Conservation (phyloP, 2,113 vertebrate genomes). For the Microtus richardsoni region DNA sequence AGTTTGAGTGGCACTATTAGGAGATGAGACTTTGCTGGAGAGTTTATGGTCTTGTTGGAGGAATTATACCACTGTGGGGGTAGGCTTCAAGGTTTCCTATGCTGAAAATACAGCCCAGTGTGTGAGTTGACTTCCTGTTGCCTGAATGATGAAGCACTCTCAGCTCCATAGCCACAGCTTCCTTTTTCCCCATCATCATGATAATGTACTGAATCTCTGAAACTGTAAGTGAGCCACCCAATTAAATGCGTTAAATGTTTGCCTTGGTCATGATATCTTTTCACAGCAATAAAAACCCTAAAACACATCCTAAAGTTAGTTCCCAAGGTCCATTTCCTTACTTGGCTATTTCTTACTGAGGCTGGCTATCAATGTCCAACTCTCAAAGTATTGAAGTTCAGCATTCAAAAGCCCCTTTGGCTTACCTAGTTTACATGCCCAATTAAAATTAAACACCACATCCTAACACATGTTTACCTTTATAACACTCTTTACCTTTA, state of each 20-base stretch:
- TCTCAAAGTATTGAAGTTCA: not conserved
- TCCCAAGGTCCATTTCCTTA: not conserved
- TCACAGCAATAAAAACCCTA: not conserved
- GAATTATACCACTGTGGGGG: not conserved
- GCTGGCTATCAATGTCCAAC: accelerated
- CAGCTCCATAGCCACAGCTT: not conserved
- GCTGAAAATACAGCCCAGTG: not conserved
- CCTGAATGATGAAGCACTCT: not conserved
- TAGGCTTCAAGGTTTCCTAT: not conserved
- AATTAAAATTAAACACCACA: not conserved
- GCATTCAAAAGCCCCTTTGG: not conserved
- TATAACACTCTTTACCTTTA: not conserved
- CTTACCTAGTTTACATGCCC: not conserved
- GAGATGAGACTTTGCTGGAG: too few relatives aligned
- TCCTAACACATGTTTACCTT: not conserved
- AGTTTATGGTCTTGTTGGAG: not conserved
- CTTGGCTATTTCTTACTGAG: not conserved
- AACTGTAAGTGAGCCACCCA: not conserved
- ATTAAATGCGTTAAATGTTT: not conserved
- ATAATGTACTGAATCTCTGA: not conserved
- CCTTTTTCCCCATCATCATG: not conserved
- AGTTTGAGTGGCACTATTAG: not conserved
- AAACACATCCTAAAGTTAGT: not conserved
- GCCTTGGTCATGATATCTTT: not conserved
- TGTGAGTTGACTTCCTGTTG: not conserved